Evolutionary conservation across 2,113 vertebrate genomes (phyloP), one percentile per base, ranked within the genome.

Genomic region (Tiliqua scincoides): DNA sequence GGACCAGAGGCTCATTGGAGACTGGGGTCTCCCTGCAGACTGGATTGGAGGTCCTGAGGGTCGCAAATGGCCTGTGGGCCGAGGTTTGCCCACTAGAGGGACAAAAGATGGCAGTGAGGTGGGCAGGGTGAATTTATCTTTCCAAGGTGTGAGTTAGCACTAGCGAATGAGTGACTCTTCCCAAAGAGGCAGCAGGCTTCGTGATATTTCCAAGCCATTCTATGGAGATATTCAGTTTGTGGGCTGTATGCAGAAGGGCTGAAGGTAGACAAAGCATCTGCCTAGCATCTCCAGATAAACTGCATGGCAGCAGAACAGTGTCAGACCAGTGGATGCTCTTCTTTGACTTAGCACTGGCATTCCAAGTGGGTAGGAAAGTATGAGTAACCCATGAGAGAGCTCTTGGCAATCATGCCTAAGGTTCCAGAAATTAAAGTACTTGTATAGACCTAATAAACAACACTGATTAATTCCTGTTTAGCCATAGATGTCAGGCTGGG

Each of bases 51-150:
- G n/a, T n/a, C n/a, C n/a, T n/a, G n/a, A n/a, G n/a, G n/a, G n/a
- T n/a, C n/a, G n/a, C n/a, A n/a, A n/a, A n/a, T n/a, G n/a, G n/a
- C n/a, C n/a, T n/a, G n/a, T n/a, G n/a, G n/a, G n/a, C n/a, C n/a
- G n/a, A n/a, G n/a, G n/a, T n/a, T n/a, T n/a, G n/a, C n/a, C 35
- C 0, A 0, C 1, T 30, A 76, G 14, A 77, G 67, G 57, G 25
- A 18, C 82, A 85, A 57, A 17, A 76, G 10, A 0, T 14, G 68
- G 1, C 18, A 35, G 11, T 2, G 67, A 0, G n/a, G n/a, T 63
- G 43, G n/a, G 32, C 21, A 15, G 12, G 48, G 1, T 63, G 65
- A 20, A 35, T n/a, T 27, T 85, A 73, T 43, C 7, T 1, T 82
- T 70, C 11, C 1, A 20, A 21, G 21, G n/a, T 30, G 18, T n/a